A percentile compares a stretch with the other conserved stretches of the same genome.
Evolutionary conservation across 1,140 invertebrate genomes (phyloP).

Genomic region (Lepidurus apus): DNA sequence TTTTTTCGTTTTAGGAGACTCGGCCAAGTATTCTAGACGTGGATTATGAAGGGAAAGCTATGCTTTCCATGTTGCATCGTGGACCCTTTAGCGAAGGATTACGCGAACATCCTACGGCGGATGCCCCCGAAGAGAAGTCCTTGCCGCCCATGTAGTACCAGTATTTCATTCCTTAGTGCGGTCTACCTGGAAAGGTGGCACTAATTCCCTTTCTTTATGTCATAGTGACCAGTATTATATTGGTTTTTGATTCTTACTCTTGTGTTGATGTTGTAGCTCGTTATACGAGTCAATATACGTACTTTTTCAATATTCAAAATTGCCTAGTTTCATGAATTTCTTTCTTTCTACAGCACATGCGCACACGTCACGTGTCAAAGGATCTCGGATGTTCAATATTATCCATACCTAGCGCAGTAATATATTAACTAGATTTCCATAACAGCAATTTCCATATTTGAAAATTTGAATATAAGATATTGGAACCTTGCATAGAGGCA

Average conservation of each 20-base stretch:
- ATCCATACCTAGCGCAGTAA: not conserved
- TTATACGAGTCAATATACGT: not conserved
- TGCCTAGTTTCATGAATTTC: not conserved
- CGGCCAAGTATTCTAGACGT: slow-evolving; percentile 30
- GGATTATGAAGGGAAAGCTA: slow-evolving; percentile 28
- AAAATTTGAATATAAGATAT: not conserved
- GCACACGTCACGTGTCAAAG: not conserved
- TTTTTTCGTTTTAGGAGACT: slow-evolving; percentile 16
- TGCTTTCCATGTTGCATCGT: slow-evolving; percentile 30
- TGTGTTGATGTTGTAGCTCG: not conserved
- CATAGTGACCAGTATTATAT: not conserved
- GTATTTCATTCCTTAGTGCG: not conserved
- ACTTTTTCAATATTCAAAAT: not conserved
- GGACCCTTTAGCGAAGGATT: slow-evolving; percentile 32
- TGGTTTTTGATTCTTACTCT: not conserved
- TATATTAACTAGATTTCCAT: not conserved
- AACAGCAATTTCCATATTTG: not conserved
- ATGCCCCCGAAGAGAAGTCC: slow-evolving; percentile 28
- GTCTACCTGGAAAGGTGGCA: no score
- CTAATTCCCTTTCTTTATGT: no score
- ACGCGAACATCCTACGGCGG: slow-evolving; percentile 30
- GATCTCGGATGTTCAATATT: not conserved
- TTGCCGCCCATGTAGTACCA: not conserved
- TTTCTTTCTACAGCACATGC: not conserved
- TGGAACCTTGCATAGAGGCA: not conserved